Evolutionary conservation across 2,797 vertebrate genomes (phyloP).

Genomic region (Pseudomugil gertrudae): DNA sequence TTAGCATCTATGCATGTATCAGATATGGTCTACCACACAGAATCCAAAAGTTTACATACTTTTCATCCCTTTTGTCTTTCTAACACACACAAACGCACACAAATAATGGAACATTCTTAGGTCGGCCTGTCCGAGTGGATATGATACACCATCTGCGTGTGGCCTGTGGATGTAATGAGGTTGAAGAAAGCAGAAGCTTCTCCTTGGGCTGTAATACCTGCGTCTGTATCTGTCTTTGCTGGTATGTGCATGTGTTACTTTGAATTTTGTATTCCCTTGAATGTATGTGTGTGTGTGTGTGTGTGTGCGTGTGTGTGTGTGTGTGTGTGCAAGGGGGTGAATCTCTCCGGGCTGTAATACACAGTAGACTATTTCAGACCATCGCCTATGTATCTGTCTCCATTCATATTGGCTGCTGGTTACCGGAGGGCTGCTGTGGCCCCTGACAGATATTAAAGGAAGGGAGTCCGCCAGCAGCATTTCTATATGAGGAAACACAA

Average conservation of each 20-base stretch:
- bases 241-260: constrained; percentile 34
- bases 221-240: constrained; percentile 41
- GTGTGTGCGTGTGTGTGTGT: constrained; percentile 10
- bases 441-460: constrained; percentile 77
- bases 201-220: constrained; percentile 55
- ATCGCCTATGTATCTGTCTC: constrained; percentile 71
- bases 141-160: constrained; percentile 59
- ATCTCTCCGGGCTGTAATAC: constrained; percentile 68
- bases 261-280: constrained; percentile 23
- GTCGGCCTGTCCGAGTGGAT: constrained; percentile 32
- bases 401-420: constrained; percentile 72
- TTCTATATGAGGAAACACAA: constrained; percentile 71
- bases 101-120: constrained; percentile 19
- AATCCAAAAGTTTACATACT: constrained; percentile 2
- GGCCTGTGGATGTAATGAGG: constrained; percentile 70
- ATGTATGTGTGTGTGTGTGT: constrained; percentile 10
- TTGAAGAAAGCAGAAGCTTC: constrained; percentile 48
- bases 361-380: constrained; percentile 71
- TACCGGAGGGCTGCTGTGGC: constrained; percentile 55
- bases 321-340: not conserved
- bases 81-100: constrained; percentile 9
- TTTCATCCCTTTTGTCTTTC: not conserved
- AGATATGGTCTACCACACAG: constrained; percentile 4
- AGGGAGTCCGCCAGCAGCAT: constrained; percentile 60
- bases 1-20: not conserved